Evolutionary conservation across 2,113 vertebrate genomes (phyloP), one percentile per base, ranked within the genome.

Genomic region (Platanista minor): DNA sequence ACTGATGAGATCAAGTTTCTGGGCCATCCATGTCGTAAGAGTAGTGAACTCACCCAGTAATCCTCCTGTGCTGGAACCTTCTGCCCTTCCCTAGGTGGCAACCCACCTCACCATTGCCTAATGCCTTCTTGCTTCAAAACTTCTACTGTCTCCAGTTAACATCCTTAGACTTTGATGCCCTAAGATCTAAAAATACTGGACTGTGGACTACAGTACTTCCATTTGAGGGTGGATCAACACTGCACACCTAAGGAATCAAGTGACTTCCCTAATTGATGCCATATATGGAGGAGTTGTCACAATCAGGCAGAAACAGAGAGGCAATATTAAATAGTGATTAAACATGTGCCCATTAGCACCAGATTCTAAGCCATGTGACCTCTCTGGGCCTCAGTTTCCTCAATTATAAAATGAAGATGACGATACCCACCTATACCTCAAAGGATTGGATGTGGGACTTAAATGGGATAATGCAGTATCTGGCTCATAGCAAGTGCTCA

Each of bases 341-440:
- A 64, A 31, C 27, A 33, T 1, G 11, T 77, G 46, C 20, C 17
- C 25, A 43, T 86, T 36, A 61, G 57, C 57, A 59, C 33, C 33
- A 54, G 61, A 86, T 67, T 66, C 54, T 29, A 93, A 94, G n/a
- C 49, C 46, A 15, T 17, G 4, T 27, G 61, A 77, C 39, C 21
- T 78, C 78, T 86, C 52, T 88, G 31, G 59, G 64, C 52, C 86
- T 92, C n/a, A 8, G 33, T 62, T 80, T 92, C 71, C 49, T 91
- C 57, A n/a, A 89, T 64, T 77, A 90, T 67, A 92, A 97, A 93
- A 41, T 46, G 4, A 85, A 77, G 29, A 41, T 82, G 85, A 82
- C n/a, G 39, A 43, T 8, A 49, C 31, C 74, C 18, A 87, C 77
- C 33, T 92, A 81, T 41, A 81, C 36, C 67, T 94, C 66, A 87